Evolutionary conservation across 2,888 invertebrate species (phyloP), one percentile per base, ranked within the genome.

Genomic region (Acanthosepion lycidas): DNA sequence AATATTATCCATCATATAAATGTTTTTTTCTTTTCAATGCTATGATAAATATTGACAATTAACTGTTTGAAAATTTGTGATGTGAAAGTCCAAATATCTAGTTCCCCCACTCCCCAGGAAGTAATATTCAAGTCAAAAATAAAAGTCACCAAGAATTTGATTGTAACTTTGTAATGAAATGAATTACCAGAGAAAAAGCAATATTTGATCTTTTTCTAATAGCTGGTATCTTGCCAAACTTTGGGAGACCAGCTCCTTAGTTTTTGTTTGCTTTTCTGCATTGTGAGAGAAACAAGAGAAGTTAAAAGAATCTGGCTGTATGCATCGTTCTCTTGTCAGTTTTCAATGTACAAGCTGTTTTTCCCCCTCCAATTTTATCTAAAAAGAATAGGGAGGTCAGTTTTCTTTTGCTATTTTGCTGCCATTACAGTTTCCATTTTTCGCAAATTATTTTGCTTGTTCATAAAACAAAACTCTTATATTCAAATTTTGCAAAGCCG

Each of bases 161-260:
- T 64, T 23, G 78, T 78, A 78, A 78, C 15, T 23, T 59, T 59
- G 23, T 59, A 59, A 59, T 78, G n/a, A 78, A 78, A n/a, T 78
- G 78, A 78, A 78, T 78, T 78, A 78, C n/a, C 78, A 78, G 12
- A n/a, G n/a, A n/a, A 78, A 78, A 78, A 78, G n/a, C n/a, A n/a
- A 78, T 33, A 78, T 78, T 78, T n/a, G n/a, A 9, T 15, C n/a
- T n/a, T 78, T 78, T 78, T 78, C n/a, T 15, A 15, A 78, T 33
- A 33, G 78, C 78, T 78, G n/a, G n/a, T 78, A n/a, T 78, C n/a
- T n/a, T 1, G n/a, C 78, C 18, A n/a, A n/a, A 78, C n/a, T 15
- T n/a, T 15, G n/a, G 78, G 78, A 78, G 78, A 78, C 78, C 78
- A 78, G 78, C 78, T 78, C 78, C 78, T 33, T 78, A n/a, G 20